A percentile compares a stretch with the other conserved stretches of the same genome.
phyloP scores from a whole-genome alignment of 2,113 vertebrate genomes.

The Ivindomyrus marchei region DNA sequence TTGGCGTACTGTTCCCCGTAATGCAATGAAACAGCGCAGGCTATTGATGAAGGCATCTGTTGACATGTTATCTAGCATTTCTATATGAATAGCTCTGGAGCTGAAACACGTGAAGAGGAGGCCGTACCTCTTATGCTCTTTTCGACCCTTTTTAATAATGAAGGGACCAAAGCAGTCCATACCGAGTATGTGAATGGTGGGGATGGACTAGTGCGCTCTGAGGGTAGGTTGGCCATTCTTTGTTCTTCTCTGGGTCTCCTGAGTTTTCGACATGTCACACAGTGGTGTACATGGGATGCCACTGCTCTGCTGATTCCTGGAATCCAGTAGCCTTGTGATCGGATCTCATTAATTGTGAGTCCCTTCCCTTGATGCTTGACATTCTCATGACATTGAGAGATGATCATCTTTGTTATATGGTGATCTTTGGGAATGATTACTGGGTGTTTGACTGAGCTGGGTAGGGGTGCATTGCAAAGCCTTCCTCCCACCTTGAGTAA shows the following conservation, averaged over 20 bases:
- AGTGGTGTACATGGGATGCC: not conserved
- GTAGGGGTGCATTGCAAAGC: not conserved
- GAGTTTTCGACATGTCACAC: not conserved
- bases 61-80: not conserved
- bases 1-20: not conserved
- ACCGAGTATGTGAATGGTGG: not conserved
- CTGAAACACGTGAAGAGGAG: not conserved
- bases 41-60: not conserved
- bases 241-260: not conserved
- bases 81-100: not conserved
- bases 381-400: too few relatives aligned
- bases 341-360: too few relatives aligned
- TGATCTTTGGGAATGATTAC: not conserved
- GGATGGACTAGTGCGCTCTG: not conserved
- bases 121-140: not conserved
- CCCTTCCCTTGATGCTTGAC: too few relatives aligned
- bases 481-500: slow-evolving; percentile 15
- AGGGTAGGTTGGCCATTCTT: not conserved
- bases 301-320: not conserved
- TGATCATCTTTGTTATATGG: not conserved
- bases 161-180: not conserved
- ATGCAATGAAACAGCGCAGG: not conserved
- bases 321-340: not conserved
- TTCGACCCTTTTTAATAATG: not conserved
- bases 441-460: slow-evolving; percentile 7